Percentiles rank a stretch among this genome's conserved stretches.
These are phyloP conservation scores for Anguilla pacifica DNA, from an alignment of 2,797 vertebrate genomes.

Conservation along the genomic window DNA sequence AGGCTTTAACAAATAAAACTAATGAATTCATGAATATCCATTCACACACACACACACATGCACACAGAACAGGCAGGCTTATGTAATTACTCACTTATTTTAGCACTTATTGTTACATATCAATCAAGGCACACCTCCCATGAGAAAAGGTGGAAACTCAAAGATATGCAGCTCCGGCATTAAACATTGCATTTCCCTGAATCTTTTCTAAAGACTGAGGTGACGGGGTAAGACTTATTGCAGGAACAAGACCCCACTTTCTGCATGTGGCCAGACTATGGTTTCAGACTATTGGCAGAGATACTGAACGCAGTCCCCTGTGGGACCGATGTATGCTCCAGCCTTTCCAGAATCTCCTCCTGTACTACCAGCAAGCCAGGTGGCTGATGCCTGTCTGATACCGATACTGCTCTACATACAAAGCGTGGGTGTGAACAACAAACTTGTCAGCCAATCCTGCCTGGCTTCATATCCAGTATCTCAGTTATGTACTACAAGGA, in stretches of 20 bases:
- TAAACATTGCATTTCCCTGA: neutral
- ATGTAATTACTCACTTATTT: no score
- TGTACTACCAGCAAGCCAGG: neutral
- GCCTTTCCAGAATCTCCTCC: neutral
- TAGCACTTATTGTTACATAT: no score
- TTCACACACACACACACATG: neutral
- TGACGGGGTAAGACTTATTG: neutral
- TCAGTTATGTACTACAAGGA: neutral
- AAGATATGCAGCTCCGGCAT: no score
- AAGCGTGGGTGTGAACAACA: neutral
- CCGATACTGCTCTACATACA: neutral
- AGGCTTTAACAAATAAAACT: neutral
- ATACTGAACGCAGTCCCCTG: neutral
- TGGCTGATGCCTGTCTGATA: neutral
- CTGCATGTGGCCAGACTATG: neutral
- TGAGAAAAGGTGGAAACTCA: no score
- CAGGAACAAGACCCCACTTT: neutral
- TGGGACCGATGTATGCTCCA: neutral
- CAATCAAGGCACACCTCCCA: no score
- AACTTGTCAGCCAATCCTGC: neutral
- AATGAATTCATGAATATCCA: neutral
- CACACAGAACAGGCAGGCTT: no score
- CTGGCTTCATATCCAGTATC: neutral
- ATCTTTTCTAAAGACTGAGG: neutral
- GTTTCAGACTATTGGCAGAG: neutral